A percentile compares a stretch with the other conserved stretches of the same genome.
These are phyloP conservation scores for Mechanitis mazaeus DNA, from an alignment of 2,888 invertebrate species.

Conservation along the genomic window DNA sequence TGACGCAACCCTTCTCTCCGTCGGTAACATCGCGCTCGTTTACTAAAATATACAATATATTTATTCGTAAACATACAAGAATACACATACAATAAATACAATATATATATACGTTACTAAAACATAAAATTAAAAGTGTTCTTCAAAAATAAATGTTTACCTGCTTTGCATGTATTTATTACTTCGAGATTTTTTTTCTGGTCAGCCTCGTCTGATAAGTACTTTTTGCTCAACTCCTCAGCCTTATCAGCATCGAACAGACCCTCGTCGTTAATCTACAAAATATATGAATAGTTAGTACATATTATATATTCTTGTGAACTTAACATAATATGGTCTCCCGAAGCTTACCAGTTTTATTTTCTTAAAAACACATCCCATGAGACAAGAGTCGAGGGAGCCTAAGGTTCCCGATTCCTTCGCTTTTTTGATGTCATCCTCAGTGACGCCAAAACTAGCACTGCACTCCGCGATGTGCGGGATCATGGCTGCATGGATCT, in stretches of 20 bases:
- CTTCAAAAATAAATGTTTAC: slow-evolving; percentile 26
- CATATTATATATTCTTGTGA: no score
- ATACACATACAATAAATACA: no score
- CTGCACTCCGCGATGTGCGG: slow-evolving; percentile 23
- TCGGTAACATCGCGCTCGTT: slow-evolving; percentile 45
- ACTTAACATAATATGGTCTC: no score
- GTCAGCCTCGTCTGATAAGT: slow-evolving; percentile 37
- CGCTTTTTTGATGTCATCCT: slow-evolving; percentile 18
- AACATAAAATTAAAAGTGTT: no score
- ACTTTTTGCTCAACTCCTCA: slow-evolving; percentile 32
- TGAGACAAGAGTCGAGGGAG: slow-evolving; percentile 17
- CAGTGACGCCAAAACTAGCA: slow-evolving; percentile 20
- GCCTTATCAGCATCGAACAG: slow-evolving; percentile 37
- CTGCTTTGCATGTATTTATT: slow-evolving; percentile 37
- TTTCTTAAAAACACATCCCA: slow-evolving; percentile 34
- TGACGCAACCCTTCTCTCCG: slow-evolving; percentile 45
- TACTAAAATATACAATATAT: slow-evolving; percentile 37
- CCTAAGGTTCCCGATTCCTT: slow-evolving; percentile 17
- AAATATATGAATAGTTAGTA: background rate
- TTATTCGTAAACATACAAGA: background rate
- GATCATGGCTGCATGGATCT: slow-evolving; percentile 20
- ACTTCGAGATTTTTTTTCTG: slow-evolving; percentile 32
- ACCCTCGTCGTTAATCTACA: slow-evolving; percentile 46
- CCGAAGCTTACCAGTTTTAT: slow-evolving; percentile 37
- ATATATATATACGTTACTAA: no score